Evolutionary conservation across 37 sponge, comb jelly and placozoan genomes (phyloP).

Genomic region (Amphimedon queenslandica): DNA sequence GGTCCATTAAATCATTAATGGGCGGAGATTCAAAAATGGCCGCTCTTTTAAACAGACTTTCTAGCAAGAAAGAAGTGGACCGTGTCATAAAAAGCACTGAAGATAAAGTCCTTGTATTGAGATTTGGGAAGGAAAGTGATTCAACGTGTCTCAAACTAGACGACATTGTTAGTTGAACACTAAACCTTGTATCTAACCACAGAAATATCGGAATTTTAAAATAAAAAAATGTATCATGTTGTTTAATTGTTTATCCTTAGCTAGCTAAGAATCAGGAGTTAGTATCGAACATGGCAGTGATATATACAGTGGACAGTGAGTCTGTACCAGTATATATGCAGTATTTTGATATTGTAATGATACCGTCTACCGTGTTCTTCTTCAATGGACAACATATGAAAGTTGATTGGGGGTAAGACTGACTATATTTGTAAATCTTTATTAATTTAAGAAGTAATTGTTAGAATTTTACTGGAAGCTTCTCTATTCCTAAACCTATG

Average conservation of each 20-base stretch:
- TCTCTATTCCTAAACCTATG: too few relatives aligned
- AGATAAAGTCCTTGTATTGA: constrained; percentile 80
- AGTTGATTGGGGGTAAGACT: constrained; percentile 93
- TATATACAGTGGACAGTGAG: constrained; percentile 75
- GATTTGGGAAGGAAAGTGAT: constrained; percentile 83
- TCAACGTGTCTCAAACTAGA: constrained; percentile 75
- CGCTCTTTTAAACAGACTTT: constrained; percentile 9
- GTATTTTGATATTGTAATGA: constrained; percentile 89
- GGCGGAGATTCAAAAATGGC: too few relatives aligned
- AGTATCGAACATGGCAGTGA: constrained; percentile 78
- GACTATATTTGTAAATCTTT: too few relatives aligned
- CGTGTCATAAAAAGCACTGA: constrained; percentile 70
- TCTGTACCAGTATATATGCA: constrained; percentile 79
- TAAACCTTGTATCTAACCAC: too few relatives aligned
- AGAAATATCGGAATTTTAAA: too few relatives aligned
- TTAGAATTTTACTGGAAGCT: too few relatives aligned
- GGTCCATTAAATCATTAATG: too few relatives aligned
- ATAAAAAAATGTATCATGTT: not conserved
- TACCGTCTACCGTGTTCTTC: constrained; percentile 89
- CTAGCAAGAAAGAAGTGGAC: constrained; percentile 75
- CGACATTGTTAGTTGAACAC: constrained; percentile 80
- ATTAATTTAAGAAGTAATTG: too few relatives aligned
- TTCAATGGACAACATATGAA: constrained; percentile 96
- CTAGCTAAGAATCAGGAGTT: constrained; percentile 76
- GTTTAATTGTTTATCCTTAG: constrained; percentile 36